These are phyloP conservation scores for Protobothrops mucrosquamatus DNA, from an alignment of 2,113 vertebrate genomes.

Conservation along the genomic window DNA sequence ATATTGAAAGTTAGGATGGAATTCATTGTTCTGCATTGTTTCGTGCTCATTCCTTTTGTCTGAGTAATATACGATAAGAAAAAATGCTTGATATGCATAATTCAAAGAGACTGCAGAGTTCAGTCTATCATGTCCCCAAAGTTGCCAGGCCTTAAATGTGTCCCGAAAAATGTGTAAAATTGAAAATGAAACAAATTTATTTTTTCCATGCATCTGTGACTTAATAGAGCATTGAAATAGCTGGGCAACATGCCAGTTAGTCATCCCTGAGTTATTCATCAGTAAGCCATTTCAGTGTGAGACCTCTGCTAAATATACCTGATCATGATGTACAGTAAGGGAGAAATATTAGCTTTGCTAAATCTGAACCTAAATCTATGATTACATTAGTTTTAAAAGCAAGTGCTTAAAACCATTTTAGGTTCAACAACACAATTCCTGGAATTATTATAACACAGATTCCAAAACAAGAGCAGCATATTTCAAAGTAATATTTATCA, in stretches of 20 bases:
- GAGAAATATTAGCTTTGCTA: not conserved
- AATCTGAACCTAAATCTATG: not conserved
- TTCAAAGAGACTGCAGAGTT: not conserved
- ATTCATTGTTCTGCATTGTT: not conserved
- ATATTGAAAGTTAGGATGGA: not conserved
- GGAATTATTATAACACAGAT: not conserved
- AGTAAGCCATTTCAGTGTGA: conserved; percentile 1
- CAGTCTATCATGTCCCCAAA: not conserved
- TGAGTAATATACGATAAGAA: not conserved
- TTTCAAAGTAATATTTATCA: not conserved
- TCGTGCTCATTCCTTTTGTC: not conserved
- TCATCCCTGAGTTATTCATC: not conserved
- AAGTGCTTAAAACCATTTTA: not conserved
- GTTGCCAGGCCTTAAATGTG: not conserved
- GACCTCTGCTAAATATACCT: not conserved
- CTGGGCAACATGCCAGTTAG: not conserved
- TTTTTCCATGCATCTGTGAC: not conserved
- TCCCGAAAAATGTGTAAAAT: not conserved
- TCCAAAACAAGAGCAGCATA: not conserved
- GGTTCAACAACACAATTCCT: conserved; percentile 6
- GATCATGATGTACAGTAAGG: not conserved
- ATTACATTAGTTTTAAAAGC: conserved; percentile 21
- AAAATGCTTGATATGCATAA: not conserved
- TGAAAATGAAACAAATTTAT: not conserved
- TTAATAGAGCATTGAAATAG: not conserved